A percentile compares a stretch with the other conserved stretches of the same genome.
These are phyloP conservation scores for Bujurquina vittata DNA, from an alignment of 2,113 vertebrate genomes.

Conservation along the genomic window DNA sequence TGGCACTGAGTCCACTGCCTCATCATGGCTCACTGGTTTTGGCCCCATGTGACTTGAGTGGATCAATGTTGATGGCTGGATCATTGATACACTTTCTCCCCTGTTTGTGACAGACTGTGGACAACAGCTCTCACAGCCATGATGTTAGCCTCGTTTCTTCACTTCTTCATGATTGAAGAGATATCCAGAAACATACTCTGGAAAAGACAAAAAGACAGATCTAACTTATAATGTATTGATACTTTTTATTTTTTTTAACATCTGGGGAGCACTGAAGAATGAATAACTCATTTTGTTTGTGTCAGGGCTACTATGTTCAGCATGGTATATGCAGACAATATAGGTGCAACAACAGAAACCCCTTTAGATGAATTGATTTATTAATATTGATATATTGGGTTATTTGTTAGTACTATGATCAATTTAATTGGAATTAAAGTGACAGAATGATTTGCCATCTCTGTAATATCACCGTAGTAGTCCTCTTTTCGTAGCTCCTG, in stretches of 20 bases:
- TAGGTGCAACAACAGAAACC: no score
- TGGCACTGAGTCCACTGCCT: conserved; percentile 19
- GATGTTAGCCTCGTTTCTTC: conserved; percentile 44
- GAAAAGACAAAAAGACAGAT: conserved; percentile 71
- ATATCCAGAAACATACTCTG: conserved; percentile 95
- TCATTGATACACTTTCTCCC: conserved; percentile 57
- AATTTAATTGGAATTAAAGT: not conserved
- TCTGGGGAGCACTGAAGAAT: not conserved
- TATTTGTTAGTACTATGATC: no score
- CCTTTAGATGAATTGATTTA: not conserved
- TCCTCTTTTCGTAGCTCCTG: not conserved
- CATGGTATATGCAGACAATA: no score
- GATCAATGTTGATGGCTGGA: conserved; percentile 42
- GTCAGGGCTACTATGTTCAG: not conserved
- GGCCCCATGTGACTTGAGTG: conserved; percentile 42
- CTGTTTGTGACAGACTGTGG: conserved; percentile 23
- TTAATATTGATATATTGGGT: no score
- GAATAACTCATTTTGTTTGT: not conserved
- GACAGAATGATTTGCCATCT: not conserved
- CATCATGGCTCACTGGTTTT: conserved; percentile 21
- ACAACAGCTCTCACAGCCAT: conserved; percentile 1
- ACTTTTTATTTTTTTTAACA: not conserved
- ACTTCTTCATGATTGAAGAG: conserved; percentile 97
- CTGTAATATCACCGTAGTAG: not conserved
- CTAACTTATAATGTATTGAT: not conserved